Evolutionary conservation across 1,140 invertebrate genomes (phyloP), one percentile per base, ranked within the genome.

Genomic region (Lordiphosa stackelbergi): DNA sequence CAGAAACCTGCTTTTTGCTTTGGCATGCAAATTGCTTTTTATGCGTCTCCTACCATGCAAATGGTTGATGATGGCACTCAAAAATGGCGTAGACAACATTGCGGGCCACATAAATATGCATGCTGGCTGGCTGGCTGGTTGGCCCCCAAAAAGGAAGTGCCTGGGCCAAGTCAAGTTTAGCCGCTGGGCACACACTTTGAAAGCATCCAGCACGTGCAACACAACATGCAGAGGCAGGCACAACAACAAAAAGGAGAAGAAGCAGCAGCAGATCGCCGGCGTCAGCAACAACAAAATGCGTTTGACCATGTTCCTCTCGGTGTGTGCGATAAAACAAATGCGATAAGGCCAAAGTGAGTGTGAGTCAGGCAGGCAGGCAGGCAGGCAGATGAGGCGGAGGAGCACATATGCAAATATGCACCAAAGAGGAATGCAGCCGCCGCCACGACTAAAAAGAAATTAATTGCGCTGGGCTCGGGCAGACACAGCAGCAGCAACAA

Each of bases 11-110:
- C 61, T 85, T 60, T 48, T 40, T 69, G 45, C 63, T 64, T 40
- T 83, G 78, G 73, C 77, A 83, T 83, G 77, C 77, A 83, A 83
- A 83, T 83, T 83, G 77, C 77, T 83, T 83, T 83, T 83, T 69
- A 81, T 81, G 71, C 77, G 72, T 75, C 57, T 69, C 54, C 52
- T 35, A 41, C 56, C 62, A 54, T 22, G 54, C 65, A 65, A 72
- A 72, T 69, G 69, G 65, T 72, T 69, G 77, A 81, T 81, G 75
- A 83, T 83, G 75, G 68, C 68, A 81, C 77, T 81, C 75, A 83
- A 83, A 83, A 83, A 83, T 83, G 77, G 77, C 75, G 75, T 81
- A 70, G 66, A 64, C 59, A 64, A 70, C 64, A 38, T 64, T 65
- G 55, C 55, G 59, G 51, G 53, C 57, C 61, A 55, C 77, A 83